Base-by-base conservation (phyloP, 2,113 vertebrate species). In the Callospermophilus lateralis region DNA sequence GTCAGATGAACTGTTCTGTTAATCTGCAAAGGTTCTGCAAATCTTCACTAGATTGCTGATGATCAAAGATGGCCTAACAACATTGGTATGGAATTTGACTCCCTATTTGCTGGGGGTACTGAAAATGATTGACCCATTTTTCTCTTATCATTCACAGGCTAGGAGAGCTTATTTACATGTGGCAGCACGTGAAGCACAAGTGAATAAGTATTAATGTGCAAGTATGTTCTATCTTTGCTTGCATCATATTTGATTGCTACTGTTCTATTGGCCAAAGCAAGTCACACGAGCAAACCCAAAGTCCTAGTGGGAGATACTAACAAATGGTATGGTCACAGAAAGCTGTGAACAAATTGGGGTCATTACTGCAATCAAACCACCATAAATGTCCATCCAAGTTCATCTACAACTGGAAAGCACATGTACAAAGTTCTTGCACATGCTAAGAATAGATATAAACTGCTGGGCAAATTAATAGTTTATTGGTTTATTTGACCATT, bases 401-500 rank as follows among this genome's bases (percentile, higher is more conserved):
- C 51, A 65, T 16, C 42, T 53, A 67, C 84, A 88, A 63, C 81
- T 72, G 17, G 22, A 55, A 61, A 63, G 39, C n/a, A 89, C 37
- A 81, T 76, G 26, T 58, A 28, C 6, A n/a, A 37, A 45, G 30
- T 68, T 90, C 48, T 83, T 37, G 67, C 6, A 39, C 3, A 22
- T 58, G 68, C 53, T 13, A 84, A 81, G 17, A 81, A 70, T 37
- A 79, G 45, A 39, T 45, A 79, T 61, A 73, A 84, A 37, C 19
- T 68, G 4, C 9, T 80, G 37, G 67, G 10, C 2, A 83, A 79
- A 84, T 76, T 42, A 28, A 55, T n/a, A 89, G 68, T 85, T 73
- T 77, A 70, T 72, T 85, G 19, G 87, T 88, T 83, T 95, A 76
- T 80, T 32, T 87, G 37, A 84, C 11, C 10, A 84, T 53, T 91